Percentiles rank a stretch among this genome's conserved stretches.
Conservation (phyloP, 2,888 invertebrate genomes). For the Cataglyphis rosenhaueri region DNA sequence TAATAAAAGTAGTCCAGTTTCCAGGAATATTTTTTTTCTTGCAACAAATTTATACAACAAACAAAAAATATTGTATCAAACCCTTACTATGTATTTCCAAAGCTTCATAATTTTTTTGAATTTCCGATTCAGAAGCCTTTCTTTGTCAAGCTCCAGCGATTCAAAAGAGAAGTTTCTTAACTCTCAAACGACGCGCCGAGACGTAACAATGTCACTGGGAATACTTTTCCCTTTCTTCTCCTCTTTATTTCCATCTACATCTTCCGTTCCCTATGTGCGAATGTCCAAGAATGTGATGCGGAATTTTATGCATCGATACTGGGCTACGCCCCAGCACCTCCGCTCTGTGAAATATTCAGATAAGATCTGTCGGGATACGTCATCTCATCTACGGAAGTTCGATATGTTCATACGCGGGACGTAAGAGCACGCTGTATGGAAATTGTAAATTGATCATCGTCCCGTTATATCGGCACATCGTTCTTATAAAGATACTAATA, state of each 20-base stretch:
- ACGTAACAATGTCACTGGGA: slow-evolving; percentile 20
- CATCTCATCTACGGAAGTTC: slow-evolving; percentile 47
- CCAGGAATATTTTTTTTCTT: neutral
- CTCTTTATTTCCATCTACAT: slow-evolving; percentile 9
- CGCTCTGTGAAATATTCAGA: slow-evolving; percentile 73
- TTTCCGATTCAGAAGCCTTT: neutral
- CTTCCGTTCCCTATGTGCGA: slow-evolving; percentile 49
- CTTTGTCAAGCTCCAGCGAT: neutral
- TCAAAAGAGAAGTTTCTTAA: slow-evolving; percentile 37
- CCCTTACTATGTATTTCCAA: neutral
- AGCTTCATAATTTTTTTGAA: slow-evolving; percentile 4
- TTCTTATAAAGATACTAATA: slow-evolving; percentile 17
- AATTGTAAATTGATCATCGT: slow-evolving; percentile 45
- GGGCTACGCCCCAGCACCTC: slow-evolving; percentile 62
- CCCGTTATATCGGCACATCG: slow-evolving; percentile 2
- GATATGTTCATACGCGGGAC: slow-evolving; percentile 17
- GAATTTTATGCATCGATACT: slow-evolving; percentile 74
- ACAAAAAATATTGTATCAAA: neutral
- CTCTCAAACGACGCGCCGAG: neutral
- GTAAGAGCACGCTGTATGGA: slow-evolving; percentile 41
- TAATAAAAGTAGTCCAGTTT: neutral
- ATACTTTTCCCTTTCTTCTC: neutral
- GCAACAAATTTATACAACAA: neutral
- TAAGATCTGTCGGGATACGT: slow-evolving; percentile 69
- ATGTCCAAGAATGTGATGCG: slow-evolving; percentile 69